Base-by-base conservation (phyloP, 2,888 invertebrate genomes). In the Deroplatys truncata region DNA sequence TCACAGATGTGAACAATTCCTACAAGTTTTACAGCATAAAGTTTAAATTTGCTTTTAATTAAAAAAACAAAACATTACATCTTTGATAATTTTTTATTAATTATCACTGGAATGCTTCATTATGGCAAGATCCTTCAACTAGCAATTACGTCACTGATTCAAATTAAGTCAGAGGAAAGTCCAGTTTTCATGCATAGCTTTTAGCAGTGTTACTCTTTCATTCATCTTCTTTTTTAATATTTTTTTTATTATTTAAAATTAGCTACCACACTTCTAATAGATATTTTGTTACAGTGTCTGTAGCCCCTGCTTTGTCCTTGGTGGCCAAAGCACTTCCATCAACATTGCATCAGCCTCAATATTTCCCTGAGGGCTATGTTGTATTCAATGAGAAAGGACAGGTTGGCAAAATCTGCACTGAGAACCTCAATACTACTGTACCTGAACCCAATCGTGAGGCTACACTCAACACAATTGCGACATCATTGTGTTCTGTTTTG, bases 311-410 rank as follows among this genome's bases (percentile, higher is more conserved):
- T 90, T 94, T 97, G 84, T 94, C 95, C 13, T 95, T 95, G 88
- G 94, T 96, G 92, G 94, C 94, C 90, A 83, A 86, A 13, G 95
- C 95, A 88, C 95, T 96, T 91, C 95, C 95, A 85, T 94, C 95
- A 90, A 96, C 96, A 2, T 96, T 97, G 1, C 96, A 97, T 92
- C 95, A 96, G 85, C 94, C 95, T 0, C 94, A 95, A 90, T 97
- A 97, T 92, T 95, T 95, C 92, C 95, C 96, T 89, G 96, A 96
- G 91, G 98, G 98, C n/a, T 97, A 96, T 93, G 97, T 98, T 7
- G 95, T 97, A 91, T 98, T 98, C 94, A 96, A 97, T 91, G 98
- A 98, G 93, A 97, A 89, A 84, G 91, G 91, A 13, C 90, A 91
- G 31, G 56, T 85, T 82, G 91, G 91, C 16, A 98, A 98, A 93